Evolutionary conservation across 2,113 vertebrate species (phyloP).

Genomic region (human (Homo sapiens)): GRCh38 chr7:30042001-30042500

Average conservation of each 20-base stretch:
- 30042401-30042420: slow-evolving; percentile 3
- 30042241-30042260: not conserved
- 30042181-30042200: not conserved
- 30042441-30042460: not conserved
- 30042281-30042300: not conserved
- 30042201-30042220: not conserved
- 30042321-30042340: not conserved
- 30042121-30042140: not conserved
- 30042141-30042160: not conserved
- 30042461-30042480: not conserved
- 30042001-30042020: not conserved
- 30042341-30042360: not conserved
- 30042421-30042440: not conserved
- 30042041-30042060: not conserved
- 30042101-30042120: not conserved
- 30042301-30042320: not conserved
- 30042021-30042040: not conserved
- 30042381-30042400: not conserved
- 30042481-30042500: not conserved
- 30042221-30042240: not conserved
- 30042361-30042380: slow-evolving; percentile 22
- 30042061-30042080: not conserved
- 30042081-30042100: not conserved
- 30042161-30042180: not conserved
- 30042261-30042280: not conserved